Conservation (phyloP, 2,888 invertebrate species). For the Latrodectus elegans region DNA sequence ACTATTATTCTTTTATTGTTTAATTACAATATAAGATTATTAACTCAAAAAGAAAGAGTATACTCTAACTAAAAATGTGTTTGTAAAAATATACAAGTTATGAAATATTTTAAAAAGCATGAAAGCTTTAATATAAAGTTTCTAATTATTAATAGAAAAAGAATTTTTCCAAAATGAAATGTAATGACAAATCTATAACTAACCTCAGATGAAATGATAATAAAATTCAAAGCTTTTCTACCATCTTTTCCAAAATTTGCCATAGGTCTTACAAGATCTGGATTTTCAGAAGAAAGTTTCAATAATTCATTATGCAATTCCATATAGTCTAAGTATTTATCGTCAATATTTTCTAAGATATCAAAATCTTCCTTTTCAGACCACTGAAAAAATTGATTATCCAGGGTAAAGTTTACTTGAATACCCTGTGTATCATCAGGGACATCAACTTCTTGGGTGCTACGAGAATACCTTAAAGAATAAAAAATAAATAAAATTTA, state of each 20-base stretch:
- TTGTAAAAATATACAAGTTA: too few relatives aligned
- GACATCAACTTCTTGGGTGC: conserved; percentile 74
- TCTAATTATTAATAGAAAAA: too few relatives aligned
- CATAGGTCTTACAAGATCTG: conserved; percentile 81
- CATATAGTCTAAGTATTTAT: conserved; percentile 81
- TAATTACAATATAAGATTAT: too few relatives aligned
- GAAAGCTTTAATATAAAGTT: too few relatives aligned
- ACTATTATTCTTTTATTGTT: neutral
- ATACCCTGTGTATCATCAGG: conserved; percentile 76
- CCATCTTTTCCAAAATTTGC: conserved; percentile 80
- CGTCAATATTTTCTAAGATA: conserved; percentile 76
- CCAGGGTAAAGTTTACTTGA: conserved; percentile 85
- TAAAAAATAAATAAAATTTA: neutral
- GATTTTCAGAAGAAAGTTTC: conserved; percentile 82
- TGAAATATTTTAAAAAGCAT: too few relatives aligned
- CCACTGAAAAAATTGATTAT: conserved; percentile 90
- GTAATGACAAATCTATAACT: conserved; percentile 7
- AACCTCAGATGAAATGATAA: conserved; percentile 68
- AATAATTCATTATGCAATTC: conserved; percentile 82
- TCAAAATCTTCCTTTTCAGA: conserved; percentile 75
- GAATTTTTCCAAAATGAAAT: neutral
- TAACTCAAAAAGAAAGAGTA: too few relatives aligned
- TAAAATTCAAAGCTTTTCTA: conserved; percentile 63
- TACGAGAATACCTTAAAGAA: conserved; percentile 47
- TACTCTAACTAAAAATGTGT: too few relatives aligned